Evolutionary conservation across 2,888 invertebrate genomes (phyloP).

Genomic region (Drosophila stalkeri): DNA sequence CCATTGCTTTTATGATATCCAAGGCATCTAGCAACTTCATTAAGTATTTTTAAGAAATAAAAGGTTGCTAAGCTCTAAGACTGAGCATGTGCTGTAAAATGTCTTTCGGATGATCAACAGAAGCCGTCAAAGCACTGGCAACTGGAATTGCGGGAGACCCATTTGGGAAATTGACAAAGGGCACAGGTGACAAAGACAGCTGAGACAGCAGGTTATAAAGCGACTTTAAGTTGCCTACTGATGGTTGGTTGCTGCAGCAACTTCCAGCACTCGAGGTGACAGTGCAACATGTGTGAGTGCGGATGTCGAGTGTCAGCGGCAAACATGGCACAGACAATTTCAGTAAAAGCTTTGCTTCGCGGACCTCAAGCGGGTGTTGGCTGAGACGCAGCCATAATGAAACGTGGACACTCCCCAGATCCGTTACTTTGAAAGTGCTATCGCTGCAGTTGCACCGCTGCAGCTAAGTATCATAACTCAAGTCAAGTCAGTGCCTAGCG

Average conservation of each 20-base stretch:
- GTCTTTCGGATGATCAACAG: constrained; percentile 54
- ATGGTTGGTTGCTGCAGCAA: constrained; percentile 23
- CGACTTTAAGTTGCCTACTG: constrained; percentile 13
- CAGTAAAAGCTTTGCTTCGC: constrained; percentile 70
- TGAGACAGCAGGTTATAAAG: constrained; percentile 5
- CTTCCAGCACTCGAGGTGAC: constrained; percentile 66
- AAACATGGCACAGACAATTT: constrained; percentile 73
- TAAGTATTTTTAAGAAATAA: neutral
- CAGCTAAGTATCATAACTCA: constrained; percentile 79
- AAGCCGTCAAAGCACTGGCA: constrained; percentile 20
- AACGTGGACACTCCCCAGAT: constrained; percentile 41
- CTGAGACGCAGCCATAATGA: constrained; percentile 48
- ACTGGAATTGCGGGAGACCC: constrained; percentile 43
- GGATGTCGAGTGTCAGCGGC: constrained; percentile 37
- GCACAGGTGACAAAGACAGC: constrained; percentile 57
- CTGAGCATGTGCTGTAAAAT: neutral
- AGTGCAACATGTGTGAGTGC: constrained; percentile 71
- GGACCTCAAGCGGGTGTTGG: constrained; percentile 52
- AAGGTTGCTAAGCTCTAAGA: neutral
- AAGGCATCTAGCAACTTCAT: neutral
- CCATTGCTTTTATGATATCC: too few species aligned
- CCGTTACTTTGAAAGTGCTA: constrained; percentile 45
- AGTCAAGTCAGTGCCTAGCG: constrained; percentile 60
- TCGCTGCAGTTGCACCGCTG: constrained; percentile 64
- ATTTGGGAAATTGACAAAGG: constrained; percentile 80